These are phyloP conservation scores for Tridacna gigas DNA, from an alignment of 2,888 invertebrate genomes.

Conservation along the genomic window DNA sequence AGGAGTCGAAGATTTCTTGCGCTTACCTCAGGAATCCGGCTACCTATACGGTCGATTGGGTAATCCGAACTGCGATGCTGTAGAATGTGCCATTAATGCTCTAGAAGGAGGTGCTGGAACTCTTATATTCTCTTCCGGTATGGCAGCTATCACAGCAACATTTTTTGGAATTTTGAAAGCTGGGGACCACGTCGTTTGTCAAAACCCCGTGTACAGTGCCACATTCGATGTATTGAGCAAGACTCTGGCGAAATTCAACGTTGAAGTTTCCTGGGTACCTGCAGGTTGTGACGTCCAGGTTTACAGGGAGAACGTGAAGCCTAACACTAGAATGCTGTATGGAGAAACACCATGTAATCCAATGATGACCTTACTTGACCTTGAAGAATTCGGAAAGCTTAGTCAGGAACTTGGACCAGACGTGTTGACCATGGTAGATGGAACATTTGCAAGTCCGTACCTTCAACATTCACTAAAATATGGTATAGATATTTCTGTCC, in stretches of 20 bases:
- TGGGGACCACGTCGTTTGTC: conserved; percentile 84
- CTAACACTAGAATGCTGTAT: conserved; percentile 83
- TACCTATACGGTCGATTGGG: conserved; percentile 80
- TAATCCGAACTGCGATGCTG: conserved; percentile 76
- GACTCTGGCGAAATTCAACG: conserved; percentile 76
- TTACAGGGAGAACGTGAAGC: conserved; percentile 77
- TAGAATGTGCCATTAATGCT: conserved; percentile 76
- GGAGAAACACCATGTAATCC: conserved; percentile 85
- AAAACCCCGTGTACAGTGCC: conserved; percentile 81
- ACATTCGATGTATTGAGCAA: conserved; percentile 78
- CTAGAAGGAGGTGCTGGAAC: conserved; percentile 81
- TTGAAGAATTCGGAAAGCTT: conserved; percentile 80
- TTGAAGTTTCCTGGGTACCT: conserved; percentile 76
- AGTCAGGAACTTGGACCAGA: conserved; percentile 61
- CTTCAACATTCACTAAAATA: conserved; percentile 81
- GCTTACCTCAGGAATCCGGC: conserved; percentile 77
- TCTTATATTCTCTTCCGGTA: conserved; percentile 80
- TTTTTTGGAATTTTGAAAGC: conserved; percentile 82
- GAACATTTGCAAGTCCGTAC: conserved; percentile 84
- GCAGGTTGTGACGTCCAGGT: conserved; percentile 68
- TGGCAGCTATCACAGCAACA: conserved; percentile 82
- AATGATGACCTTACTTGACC: conserved; percentile 81
- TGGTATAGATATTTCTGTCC: conserved; percentile 83
- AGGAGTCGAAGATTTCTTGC: conserved; percentile 76
- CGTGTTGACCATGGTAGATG: conserved; percentile 81